Evolutionary conservation across 1,140 invertebrate genomes (phyloP).

Genomic region (Pteromalus puparum): DNA sequence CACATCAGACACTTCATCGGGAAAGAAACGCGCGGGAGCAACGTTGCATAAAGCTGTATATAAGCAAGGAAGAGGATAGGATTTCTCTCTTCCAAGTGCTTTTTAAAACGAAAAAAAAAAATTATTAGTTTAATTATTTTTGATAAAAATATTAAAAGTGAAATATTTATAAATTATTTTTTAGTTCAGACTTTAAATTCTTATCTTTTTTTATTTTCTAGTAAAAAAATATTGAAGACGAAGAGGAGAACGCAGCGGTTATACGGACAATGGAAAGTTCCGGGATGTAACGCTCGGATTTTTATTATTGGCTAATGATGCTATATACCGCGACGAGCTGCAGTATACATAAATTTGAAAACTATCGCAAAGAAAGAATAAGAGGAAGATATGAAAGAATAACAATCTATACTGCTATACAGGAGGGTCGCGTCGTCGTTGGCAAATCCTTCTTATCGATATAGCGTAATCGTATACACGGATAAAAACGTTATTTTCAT

Average conservation of each 20-base stretch:
- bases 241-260: not conserved
- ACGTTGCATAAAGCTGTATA: not conserved
- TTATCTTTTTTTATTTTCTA: not conserved
- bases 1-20: no score
- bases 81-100: not conserved
- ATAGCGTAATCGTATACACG: no score
- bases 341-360: not conserved
- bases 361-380: not conserved
- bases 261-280: not conserved
- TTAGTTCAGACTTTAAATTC: not conserved
- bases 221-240: not conserved
- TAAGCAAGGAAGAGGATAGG: not conserved
- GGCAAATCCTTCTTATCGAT: no score
- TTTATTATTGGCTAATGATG: not conserved
- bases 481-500: not conserved
- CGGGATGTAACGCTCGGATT: not conserved
- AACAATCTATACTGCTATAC: not conserved
- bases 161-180: not conserved
- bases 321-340: no score
- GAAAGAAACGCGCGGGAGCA: not conserved
- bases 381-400: not conserved
- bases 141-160: not conserved
- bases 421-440: no score
- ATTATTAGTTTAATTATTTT: not conserved
- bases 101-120: not conserved